phyloP scores from a whole-genome alignment of 2,888 invertebrate genomes.

The Eilema griseolum region DNA sequence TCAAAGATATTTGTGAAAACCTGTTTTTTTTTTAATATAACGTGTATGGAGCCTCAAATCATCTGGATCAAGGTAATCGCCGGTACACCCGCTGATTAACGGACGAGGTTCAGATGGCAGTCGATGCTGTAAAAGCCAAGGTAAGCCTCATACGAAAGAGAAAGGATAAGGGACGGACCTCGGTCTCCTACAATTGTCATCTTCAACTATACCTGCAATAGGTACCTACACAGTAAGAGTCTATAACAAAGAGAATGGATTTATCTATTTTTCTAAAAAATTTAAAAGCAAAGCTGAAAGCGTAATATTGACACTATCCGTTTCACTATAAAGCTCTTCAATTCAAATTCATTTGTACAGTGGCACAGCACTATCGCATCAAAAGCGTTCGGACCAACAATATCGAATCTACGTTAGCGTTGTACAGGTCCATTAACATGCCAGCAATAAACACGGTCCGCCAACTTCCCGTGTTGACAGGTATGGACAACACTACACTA shows the following conservation, averaged over 20 bases:
- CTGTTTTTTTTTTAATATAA: no score
- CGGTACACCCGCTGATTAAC: no score
- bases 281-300: background rate
- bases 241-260: background rate
- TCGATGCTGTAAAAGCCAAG: no score
- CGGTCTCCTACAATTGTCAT: no score
- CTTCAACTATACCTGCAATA: background rate
- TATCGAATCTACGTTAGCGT: conserved; percentile 28
- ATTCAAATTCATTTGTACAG: conserved; percentile 34
- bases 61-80: no score
- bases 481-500: conserved; percentile 34
- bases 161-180: no score
- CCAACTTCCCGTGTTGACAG: conserved; percentile 25
- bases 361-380: conserved; percentile 21
- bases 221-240: background rate
- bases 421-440: conserved; percentile 37
- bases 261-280: background rate
- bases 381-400: conserved; percentile 28
- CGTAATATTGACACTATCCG: conserved; percentile 5
- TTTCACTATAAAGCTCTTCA: conserved; percentile 13
- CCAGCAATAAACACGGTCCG: conserved; percentile 45
- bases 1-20: background rate
- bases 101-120: no score
- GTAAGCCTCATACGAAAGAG: no score
- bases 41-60: no score